Base-by-base conservation (phyloP, 2,888 invertebrate species). In the Drosophila rubida region DNA sequence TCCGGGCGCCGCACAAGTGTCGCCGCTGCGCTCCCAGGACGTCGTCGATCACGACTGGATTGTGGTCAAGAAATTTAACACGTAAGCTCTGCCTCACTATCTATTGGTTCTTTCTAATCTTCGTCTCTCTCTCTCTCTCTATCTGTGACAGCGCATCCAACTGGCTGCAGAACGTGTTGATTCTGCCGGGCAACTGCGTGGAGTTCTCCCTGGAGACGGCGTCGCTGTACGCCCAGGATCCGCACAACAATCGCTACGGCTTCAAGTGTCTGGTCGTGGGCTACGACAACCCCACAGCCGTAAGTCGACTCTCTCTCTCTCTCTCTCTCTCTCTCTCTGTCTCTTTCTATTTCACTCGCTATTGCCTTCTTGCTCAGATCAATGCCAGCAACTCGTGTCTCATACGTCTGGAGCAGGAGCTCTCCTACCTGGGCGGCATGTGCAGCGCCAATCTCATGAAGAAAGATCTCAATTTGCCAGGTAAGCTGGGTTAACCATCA, bases 131-230 rank as follows among this genome's bases (percentile, higher is more conserved):
- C 4, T n/a, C n/a, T n/a, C n/a, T n/a, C n/a, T n/a, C n/a, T n/a
- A n/a, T n/a, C n/a, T n/a, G n/a, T 13, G 78, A 1, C 50, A 92
- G 92, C 3, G 65, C 90, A 2, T 89, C 91, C 4, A 89, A 91
- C 59, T 99, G 99, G 98, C 97, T 98, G 0, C 95, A 96, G 84
- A 95, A 95, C 78, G 95, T 96, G 0, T 93, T 98, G 11, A 93
- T 98, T 61, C 92, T 98, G 39, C 98, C 98, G 32, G 98, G 98
- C 14, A 97, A 98, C 91, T 97, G 98, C 92, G 96, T 99, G 0
- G 95, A 98, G 85, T 98, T 99, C 91, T 98, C 98, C 0, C 91
- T 99, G 89, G 99, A 99, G 93, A 98, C 99, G 0, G 97, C 98
- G 0, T 97, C 98, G 0, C 96, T 98, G 91, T 99, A 98, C 91